Base-by-base conservation (phyloP, 2,797 vertebrate genomes). In the Chloroceryle inda region DNA sequence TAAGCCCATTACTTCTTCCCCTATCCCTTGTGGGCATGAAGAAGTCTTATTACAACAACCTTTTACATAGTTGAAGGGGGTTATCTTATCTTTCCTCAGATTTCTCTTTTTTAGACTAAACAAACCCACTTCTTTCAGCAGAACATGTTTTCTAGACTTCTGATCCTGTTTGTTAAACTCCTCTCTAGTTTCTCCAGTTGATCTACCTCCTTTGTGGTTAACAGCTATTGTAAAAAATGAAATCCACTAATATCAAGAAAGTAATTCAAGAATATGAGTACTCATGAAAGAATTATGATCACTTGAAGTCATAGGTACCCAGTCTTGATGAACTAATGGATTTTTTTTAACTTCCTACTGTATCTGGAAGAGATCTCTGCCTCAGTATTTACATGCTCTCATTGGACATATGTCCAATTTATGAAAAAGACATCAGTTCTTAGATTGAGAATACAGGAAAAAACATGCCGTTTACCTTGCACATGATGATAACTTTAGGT, bases 21-120 rank as follows among this genome's bases (percentile, higher is more conserved):
- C 13, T 91, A 14, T 88, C 50, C 29, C 35, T 67, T 66, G 35
- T 63, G 76, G 62, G 35, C 74, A 73, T 1, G 4, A 88, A 75
- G 27, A 85, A 81, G 2, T 4, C 61, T 74, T 91, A 73, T 61
- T 92, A 33, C 59, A 78, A 18, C 45, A 92, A 92, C 94, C 95
- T 88, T 94, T 97, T 69, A 44, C 93, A 96, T 44, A 94, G 88
- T 66, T 94, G 76, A 88, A 87, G 50, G 6, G 83, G 81, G 88
- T 90, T 96, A 97, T 95, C 95, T 69, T 96, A 84, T 96, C 83
- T 92, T 90, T 84, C 58, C 23, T 73, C 50, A 55, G 88, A 90
- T 90, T 90, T 86, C 80, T 94, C 53, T 50, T 52, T 74, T 92
- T 94, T 66, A 97, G 95, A 96, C 96, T 94, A 96, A 97, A 96